phyloP scores from a whole-genome alignment of 2,888 invertebrate species.

The Ferdinandea cuprea region DNA sequence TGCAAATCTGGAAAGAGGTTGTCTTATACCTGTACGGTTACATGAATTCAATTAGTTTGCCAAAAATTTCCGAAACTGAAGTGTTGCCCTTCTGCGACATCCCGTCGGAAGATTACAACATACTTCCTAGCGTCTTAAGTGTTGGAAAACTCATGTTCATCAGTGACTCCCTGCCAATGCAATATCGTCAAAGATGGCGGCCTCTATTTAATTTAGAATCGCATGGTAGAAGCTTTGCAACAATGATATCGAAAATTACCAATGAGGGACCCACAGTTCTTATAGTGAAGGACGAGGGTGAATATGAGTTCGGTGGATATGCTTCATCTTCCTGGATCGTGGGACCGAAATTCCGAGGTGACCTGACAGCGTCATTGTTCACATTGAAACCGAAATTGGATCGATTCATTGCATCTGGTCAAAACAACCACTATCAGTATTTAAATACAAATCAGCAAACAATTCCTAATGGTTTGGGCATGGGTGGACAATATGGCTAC shows the following conservation, averaged over 20 bases:
- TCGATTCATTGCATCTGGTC: slow-evolving; percentile 89
- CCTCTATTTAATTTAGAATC: slow-evolving; percentile 91
- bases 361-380: slow-evolving; percentile 90
- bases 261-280: slow-evolving; percentile 91
- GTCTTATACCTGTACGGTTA: slow-evolving; percentile 84
- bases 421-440: slow-evolving; percentile 94
- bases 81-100: slow-evolving; percentile 26
- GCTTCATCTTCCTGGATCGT: slow-evolving; percentile 89
- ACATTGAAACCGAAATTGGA: slow-evolving; percentile 89
- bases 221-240: slow-evolving; percentile 93
- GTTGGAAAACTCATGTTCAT: slow-evolving; percentile 89
- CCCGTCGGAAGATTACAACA: background rate
- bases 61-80: slow-evolving; percentile 26
- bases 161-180: slow-evolving; percentile 89
- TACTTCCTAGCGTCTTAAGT: slow-evolving; percentile 82
- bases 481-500: slow-evolving; percentile 94
- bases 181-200: slow-evolving; percentile 90
- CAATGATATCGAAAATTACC: slow-evolving; percentile 87
- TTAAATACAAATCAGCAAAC: slow-evolving; percentile 94
- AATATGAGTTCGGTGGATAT: slow-evolving; percentile 93
- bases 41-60: slow-evolving; percentile 76
- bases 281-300: slow-evolving; percentile 89
- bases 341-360: slow-evolving; percentile 89
- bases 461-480: slow-evolving; percentile 93
- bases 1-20: slow-evolving; percentile 84